These are phyloP conservation scores for Eulemur rubriventer DNA, from an alignment of 2,797 vertebrate genomes.

Conservation along the genomic window DNA sequence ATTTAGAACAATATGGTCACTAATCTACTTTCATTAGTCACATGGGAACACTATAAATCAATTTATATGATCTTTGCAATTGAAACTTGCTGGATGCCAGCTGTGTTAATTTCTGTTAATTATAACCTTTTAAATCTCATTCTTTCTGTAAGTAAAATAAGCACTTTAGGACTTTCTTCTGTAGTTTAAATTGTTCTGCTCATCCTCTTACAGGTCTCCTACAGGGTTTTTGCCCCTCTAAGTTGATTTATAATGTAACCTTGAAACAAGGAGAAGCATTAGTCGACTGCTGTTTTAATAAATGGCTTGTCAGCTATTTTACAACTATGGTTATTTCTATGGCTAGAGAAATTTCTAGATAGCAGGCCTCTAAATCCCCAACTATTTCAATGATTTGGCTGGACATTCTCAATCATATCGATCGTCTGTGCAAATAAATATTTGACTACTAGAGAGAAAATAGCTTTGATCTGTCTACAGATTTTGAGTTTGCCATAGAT, in stretches of 20 bases:
- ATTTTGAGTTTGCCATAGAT: slow-evolving; percentile 40
- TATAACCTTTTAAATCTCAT: slow-evolving; percentile 57
- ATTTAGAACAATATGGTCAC: slow-evolving; percentile 70
- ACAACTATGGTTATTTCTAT: slow-evolving; percentile 78
- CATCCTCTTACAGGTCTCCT: slow-evolving; percentile 73
- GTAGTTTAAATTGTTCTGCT: slow-evolving; percentile 64
- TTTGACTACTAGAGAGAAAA: slow-evolving; percentile 44
- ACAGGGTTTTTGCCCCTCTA: slow-evolving; percentile 55
- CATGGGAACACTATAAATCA: slow-evolving; percentile 70
- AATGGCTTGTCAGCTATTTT: slow-evolving; percentile 82
- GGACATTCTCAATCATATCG: slow-evolving; percentile 55
- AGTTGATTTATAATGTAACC: slow-evolving; percentile 84
- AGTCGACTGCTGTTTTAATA: slow-evolving; percentile 80
- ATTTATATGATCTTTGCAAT: slow-evolving; percentile 62
- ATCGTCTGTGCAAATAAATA: slow-evolving; percentile 65
- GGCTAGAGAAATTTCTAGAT: slow-evolving; percentile 64
- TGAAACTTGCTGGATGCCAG: slow-evolving; percentile 39
- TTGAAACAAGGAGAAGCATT: slow-evolving; percentile 82
- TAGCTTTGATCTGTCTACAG: not conserved
- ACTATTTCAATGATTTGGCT: slow-evolving; percentile 69
- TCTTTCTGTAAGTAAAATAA: slow-evolving; percentile 65
- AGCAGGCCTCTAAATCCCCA: slow-evolving; percentile 57
- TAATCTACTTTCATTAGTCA: slow-evolving; percentile 45
- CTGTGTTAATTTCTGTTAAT: slow-evolving; percentile 57
- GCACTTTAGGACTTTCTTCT: slow-evolving; percentile 42